Conservation (phyloP, 2,888 invertebrate genomes). For the Antheraea yamamai region DNA sequence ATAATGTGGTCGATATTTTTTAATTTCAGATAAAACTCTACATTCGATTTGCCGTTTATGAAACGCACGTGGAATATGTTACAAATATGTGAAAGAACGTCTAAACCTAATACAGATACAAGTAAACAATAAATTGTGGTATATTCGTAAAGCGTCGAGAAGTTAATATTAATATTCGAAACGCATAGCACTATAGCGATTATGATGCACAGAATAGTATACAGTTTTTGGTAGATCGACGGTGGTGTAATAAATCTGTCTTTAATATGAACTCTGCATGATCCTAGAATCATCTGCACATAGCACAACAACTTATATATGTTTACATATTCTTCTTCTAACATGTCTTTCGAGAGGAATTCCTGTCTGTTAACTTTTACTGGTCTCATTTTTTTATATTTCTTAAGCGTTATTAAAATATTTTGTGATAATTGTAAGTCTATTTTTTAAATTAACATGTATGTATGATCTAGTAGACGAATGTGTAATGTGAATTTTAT, state of each 20-base stretch:
- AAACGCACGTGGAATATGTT: slow-evolving; percentile 54
- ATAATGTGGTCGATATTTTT: slow-evolving; percentile 59
- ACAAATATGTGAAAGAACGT: slow-evolving; percentile 37
- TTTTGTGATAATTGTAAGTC: neutral
- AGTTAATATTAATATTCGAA: slow-evolving; percentile 26
- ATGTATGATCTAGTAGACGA: neutral
- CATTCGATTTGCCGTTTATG: slow-evolving; percentile 46
- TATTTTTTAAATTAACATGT: neutral
- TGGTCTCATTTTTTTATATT: neutral
- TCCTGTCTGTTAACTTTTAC: slow-evolving; percentile 32
- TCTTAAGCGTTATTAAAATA: neutral
- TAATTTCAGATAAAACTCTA: slow-evolving; percentile 50
- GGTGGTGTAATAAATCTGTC: slow-evolving; percentile 52
- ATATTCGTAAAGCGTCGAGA: slow-evolving; percentile 27
- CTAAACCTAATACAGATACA: slow-evolving; percentile 29
- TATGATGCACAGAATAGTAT: slow-evolving; percentile 41
- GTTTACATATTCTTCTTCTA: slow-evolving; percentile 56
- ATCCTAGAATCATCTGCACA: slow-evolving; percentile 49
- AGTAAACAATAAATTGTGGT: slow-evolving; percentile 32
- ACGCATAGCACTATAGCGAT: slow-evolving; percentile 29
- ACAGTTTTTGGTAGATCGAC: slow-evolving; percentile 48
- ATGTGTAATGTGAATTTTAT: neutral
- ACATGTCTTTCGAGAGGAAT: slow-evolving; percentile 47
- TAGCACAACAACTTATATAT: slow-evolving; percentile 43
- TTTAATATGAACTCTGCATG: slow-evolving; percentile 51